Base-by-base conservation (phyloP, 1,140 invertebrate genomes). In the Ridgeia piscesae region DNA sequence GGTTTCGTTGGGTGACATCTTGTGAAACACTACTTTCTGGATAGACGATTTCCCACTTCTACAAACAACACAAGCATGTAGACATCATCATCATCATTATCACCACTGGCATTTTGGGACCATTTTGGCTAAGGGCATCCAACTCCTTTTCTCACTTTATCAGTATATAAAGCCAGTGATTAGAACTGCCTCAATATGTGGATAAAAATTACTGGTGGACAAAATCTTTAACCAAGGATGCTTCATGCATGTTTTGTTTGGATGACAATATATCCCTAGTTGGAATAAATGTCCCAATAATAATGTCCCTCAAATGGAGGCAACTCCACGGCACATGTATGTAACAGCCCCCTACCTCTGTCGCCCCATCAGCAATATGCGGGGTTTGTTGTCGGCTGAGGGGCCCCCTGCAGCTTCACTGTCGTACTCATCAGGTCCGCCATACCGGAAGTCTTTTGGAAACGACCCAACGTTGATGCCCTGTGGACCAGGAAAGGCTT, bases 41-140 rank as follows among this genome's bases (percentile, higher is more conserved):
- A 99, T 99, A 1, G 99, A 99, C n/a, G 99, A 99, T 96, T 99
- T 99, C 92, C 99, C 99, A 96, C 99, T 99, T 95, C 99, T 99
- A 94, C 33, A 77, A 21, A 77, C n/a, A 33, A 89, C 4, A 33
- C 88, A 89, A 33, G 4, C 8, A 89, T 33, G 88, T 89, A 34
- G 2, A 89, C 8, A 17, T 2, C 8, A 89, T 33, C 88, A 6
- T 6, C n/a, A 6, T 4, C 17, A 33, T 6, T 34, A 33, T 89
- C 2, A 89, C 88, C n/a, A 11, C 1, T 21, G 21, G 35, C 77
- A 42, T 11, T n/a, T n/a, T n/a, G n/a, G n/a, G n/a, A n/a, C n/a
- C n/a, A n/a, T n/a, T n/a, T n/a, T n/a, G n/a, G n/a, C n/a, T n/a
- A n/a, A n/a, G n/a, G n/a, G n/a, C n/a, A n/a, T n/a, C n/a, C n/a